Conservation (phyloP, 2,888 invertebrate species). For the Lacanobia wlatinum region DNA sequence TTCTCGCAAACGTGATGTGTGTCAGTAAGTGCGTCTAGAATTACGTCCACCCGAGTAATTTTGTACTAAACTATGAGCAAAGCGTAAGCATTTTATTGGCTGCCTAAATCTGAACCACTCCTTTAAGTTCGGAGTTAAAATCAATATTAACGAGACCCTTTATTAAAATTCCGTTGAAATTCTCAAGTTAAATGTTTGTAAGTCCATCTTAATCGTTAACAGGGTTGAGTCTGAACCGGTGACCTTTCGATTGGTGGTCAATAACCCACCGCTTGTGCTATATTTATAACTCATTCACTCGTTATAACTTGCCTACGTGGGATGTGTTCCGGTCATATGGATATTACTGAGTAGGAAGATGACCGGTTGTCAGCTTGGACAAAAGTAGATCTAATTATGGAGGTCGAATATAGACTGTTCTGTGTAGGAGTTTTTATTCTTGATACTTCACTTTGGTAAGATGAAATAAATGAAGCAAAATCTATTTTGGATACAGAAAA, state of each 20-base stretch:
- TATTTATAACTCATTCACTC: constrained; percentile 46
- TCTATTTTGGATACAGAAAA: background rate
- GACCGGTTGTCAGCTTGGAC: background rate
- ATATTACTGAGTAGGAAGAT: background rate
- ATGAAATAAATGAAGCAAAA: background rate
- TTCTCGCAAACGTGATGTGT: constrained; percentile 35
- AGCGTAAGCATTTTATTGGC: constrained; percentile 5
- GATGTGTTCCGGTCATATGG: constrained; percentile 6
- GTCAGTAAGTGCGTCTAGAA: constrained; percentile 29
- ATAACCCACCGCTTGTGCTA: constrained; percentile 11
- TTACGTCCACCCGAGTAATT: constrained; percentile 5
- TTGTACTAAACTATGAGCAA: background rate
- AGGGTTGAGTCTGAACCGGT: constrained; percentile 28
- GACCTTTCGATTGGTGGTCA: constrained; percentile 35
- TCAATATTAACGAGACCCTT: constrained; percentile 21
- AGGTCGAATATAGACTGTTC: constrained; percentile 1
- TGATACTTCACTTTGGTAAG: background rate
- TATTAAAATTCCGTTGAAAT: constrained; percentile 51
- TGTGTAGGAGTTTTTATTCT: background rate
- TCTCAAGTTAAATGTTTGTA: constrained; percentile 39
- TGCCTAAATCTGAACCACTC: constrained; percentile 7
- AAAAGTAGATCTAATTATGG: constrained; percentile 5
- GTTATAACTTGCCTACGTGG: constrained; percentile 10
- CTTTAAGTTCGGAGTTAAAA: background rate
- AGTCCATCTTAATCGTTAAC: constrained; percentile 25